phyloP scores from a whole-genome alignment of 2,888 invertebrate species.

The Seladonia tumulorum region DNA sequence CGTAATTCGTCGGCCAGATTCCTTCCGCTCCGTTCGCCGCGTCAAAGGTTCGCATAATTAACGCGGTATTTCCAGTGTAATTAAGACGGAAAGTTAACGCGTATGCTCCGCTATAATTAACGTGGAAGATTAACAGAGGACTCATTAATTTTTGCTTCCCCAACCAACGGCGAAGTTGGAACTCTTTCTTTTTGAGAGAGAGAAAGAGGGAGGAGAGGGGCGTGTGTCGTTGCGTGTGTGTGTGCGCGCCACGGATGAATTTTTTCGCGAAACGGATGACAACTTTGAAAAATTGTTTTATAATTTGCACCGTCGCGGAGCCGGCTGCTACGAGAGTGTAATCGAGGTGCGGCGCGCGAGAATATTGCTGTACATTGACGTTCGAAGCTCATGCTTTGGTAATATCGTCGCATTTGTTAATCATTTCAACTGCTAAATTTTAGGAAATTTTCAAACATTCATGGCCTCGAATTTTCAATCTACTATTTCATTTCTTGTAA shows the following conservation, averaged over 20 bases:
- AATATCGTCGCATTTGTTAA: too few species aligned
- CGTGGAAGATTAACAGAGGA: constrained; percentile 22
- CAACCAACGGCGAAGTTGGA: background rate
- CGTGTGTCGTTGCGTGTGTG: background rate
- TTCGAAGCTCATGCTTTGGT: background rate
- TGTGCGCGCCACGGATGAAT: background rate
- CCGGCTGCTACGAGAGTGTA: background rate
- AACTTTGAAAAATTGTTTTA: constrained; percentile 12
- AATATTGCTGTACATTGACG: background rate
- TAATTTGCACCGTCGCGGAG: background rate
- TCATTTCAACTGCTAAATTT: too few species aligned
- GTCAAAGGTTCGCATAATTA: constrained; percentile 41
- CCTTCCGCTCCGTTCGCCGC: background rate
- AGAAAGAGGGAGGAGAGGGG: too few species aligned
- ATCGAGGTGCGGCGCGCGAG: background rate
- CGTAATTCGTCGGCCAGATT: background rate
- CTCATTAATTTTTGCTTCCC: constrained; percentile 24
- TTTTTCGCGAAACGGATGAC: background rate
- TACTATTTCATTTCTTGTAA: too few species aligned
- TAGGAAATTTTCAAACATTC: too few species aligned
- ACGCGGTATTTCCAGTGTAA: constrained; percentile 32
- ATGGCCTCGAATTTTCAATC: too few species aligned
- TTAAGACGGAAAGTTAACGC: constrained; percentile 40
- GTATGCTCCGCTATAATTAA: constrained; percentile 26
- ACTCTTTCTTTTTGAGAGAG: background rate